Evolutionary conservation across 2,113 vertebrate species (phyloP).

Genomic region (Archocentrus centrarchus): DNA sequence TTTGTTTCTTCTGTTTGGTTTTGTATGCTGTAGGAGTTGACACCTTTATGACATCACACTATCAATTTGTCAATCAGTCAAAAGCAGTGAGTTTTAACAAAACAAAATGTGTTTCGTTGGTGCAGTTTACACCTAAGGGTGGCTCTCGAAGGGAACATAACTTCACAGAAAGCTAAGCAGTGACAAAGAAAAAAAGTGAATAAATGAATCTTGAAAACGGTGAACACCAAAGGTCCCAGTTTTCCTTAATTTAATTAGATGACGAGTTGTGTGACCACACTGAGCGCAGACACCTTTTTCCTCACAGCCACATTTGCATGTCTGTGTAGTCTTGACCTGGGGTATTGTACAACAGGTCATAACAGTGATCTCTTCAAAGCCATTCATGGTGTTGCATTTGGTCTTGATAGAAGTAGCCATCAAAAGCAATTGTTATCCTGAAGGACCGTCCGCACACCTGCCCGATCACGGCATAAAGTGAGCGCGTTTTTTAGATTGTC

Average conservation of each 20-base stretch:
- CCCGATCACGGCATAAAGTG: too few species aligned
- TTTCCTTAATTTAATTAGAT: background rate
- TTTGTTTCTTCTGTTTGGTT: slow-evolving; percentile 41
- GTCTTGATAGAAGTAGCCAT: too few species aligned
- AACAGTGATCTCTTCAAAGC: too few species aligned
- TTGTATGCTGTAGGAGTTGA: background rate
- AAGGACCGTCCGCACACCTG: too few species aligned
- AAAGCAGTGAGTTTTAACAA: background rate
- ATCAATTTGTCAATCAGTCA: background rate
- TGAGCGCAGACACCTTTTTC: background rate
- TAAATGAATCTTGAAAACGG: background rate
- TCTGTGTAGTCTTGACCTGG: background rate
- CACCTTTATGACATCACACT: background rate
- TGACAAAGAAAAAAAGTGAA: background rate
- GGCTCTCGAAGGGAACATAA: too few species aligned
- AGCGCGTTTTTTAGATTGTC: too few species aligned
- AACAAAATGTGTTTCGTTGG: background rate
- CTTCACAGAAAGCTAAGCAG: background rate
- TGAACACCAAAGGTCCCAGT: too few species aligned
- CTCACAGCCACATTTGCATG: background rate
- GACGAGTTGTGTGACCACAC: background rate
- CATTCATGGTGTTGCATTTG: too few species aligned
- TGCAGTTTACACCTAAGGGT: background rate
- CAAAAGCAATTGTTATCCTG: too few species aligned
- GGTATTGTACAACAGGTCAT: background rate